Evolutionary conservation across 2,888 invertebrate genomes (phyloP).

Genomic region (Acleris laterana): DNA sequence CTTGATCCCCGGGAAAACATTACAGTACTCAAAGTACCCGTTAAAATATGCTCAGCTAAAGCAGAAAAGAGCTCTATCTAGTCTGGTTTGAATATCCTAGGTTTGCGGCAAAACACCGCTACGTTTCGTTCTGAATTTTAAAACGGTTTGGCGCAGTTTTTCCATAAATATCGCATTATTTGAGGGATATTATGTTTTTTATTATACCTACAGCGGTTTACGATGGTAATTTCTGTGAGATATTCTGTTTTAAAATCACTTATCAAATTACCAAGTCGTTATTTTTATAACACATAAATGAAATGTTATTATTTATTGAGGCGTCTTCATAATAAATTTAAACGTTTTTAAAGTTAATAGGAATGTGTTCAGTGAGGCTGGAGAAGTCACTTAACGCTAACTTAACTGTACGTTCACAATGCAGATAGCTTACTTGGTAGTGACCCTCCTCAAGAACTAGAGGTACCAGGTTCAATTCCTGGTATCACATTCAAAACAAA

Average conservation of each 20-base stretch:
- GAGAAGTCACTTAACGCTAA: no score
- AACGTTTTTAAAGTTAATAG: not conserved
- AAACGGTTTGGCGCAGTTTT: constrained; percentile 31
- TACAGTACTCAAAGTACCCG: not conserved
- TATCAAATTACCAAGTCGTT: no score
- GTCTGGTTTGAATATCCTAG: constrained; percentile 20
- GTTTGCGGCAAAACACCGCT: constrained; percentile 18
- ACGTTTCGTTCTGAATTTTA: constrained; percentile 30
- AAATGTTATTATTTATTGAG: no score
- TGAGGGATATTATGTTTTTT: not conserved
- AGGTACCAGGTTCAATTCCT: no score
- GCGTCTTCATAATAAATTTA: no score
- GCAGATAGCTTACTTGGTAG: not conserved
- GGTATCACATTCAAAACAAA: not conserved
- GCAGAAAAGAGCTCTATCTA: constrained; percentile 5
- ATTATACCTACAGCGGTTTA: not conserved
- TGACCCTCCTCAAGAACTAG: not conserved
- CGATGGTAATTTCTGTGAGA: not conserved
- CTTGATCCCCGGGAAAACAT: constrained; percentile 3
- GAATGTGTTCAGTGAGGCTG: not conserved
- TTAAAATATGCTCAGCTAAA: not conserved
- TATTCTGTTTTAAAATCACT: no score
- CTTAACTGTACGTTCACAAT: no score
- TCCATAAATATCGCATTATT: constrained; percentile 31
- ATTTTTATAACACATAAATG: no score